Conservation (phyloP, 2,888 invertebrate genomes). For the Anthophora plumipes region DNA sequence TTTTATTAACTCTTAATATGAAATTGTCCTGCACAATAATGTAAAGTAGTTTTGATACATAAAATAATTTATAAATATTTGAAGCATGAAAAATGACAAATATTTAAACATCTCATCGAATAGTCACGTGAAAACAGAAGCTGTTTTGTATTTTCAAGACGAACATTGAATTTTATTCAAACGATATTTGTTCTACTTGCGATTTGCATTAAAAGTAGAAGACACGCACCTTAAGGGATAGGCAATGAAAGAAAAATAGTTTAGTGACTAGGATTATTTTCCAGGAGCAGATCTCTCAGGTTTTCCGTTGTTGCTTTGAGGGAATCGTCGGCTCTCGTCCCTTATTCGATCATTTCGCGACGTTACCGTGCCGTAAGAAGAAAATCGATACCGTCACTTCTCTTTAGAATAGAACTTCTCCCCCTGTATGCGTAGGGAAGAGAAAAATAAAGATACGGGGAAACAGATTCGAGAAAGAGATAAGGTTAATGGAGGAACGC, state of each 20-base stretch:
- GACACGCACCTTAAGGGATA: not conserved
- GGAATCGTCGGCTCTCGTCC: constrained; percentile 7
- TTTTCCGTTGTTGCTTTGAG: constrained; percentile 4
- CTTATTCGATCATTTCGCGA: constrained; percentile 6
- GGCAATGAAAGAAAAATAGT: constrained; percentile 1
- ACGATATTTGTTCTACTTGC: not conserved
- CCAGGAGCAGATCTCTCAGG: not conserved
- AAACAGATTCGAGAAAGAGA: constrained; percentile 14
- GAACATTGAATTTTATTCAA: not conserved
- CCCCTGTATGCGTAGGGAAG: not conserved
- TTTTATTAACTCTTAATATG: too few relatives aligned
- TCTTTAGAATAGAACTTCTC: not conserved
- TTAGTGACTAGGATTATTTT: not conserved
- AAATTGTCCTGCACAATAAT: too few relatives aligned
- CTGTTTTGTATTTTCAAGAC: not conserved
- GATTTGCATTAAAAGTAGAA: not conserved
- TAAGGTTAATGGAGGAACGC: constrained; percentile 11
- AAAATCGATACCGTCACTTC: constrained; percentile 27
- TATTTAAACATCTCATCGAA: not conserved
- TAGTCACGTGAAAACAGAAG: not conserved
- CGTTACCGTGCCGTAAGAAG: constrained; percentile 18
- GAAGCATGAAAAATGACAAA: too few relatives aligned
- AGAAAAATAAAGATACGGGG: constrained; percentile 3
- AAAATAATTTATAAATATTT: too few relatives aligned
- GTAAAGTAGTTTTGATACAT: too few relatives aligned